Base-by-base conservation (phyloP, 2,888 invertebrate species). In the Zygogramma bicolorata region DNA sequence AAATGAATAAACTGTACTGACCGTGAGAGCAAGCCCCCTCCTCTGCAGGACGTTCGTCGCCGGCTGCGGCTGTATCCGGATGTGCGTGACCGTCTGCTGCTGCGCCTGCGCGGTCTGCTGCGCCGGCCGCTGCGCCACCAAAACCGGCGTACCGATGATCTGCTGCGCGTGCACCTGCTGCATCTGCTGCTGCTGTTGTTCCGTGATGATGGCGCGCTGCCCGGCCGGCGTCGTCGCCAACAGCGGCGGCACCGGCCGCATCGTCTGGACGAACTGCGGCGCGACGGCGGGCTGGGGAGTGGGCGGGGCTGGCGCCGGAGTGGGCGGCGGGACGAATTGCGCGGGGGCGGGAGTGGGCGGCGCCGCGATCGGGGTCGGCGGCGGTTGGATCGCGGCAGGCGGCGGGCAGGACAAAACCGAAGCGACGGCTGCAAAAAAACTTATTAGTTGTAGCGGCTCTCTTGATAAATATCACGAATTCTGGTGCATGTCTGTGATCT, bases 1-100 rank as follows among this genome's bases (percentile, higher is more conserved):
- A n/a, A n/a, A n/a, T n/a, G n/a, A n/a, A n/a, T n/a, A n/a, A n/a
- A n/a, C n/a, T n/a, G n/a, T n/a, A 80, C 84, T 85, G 84, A 93
- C 93, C 86, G 93, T 93, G 29, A 93, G 90, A n/a, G 93, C 93
- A 3, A 93, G 86, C 40, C 93, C 92, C 79, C 92, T 88, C 74
- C 93, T 87, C 82, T 91, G 90, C 68, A 88, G 85, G 69, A 92
- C 88, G 77, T 88, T 90, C 0, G 88, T 85, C 1, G 89, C 85
- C 1, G 89, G 89, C 78, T 87, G 87, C 61, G 90, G 88, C 70
- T 90, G 89, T 79, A 90, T 88, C 74, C 89, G 86, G 77, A 90
- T 90, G 82, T 90, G 90, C 0, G 90, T 90, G 15, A 90, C 88
- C 7, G 83, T 83, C 20, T 80, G 81, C 57, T 81, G 81, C 42